Conservation (phyloP, 2,888 invertebrate species). For the Chalcosyrphus nemorum region DNA sequence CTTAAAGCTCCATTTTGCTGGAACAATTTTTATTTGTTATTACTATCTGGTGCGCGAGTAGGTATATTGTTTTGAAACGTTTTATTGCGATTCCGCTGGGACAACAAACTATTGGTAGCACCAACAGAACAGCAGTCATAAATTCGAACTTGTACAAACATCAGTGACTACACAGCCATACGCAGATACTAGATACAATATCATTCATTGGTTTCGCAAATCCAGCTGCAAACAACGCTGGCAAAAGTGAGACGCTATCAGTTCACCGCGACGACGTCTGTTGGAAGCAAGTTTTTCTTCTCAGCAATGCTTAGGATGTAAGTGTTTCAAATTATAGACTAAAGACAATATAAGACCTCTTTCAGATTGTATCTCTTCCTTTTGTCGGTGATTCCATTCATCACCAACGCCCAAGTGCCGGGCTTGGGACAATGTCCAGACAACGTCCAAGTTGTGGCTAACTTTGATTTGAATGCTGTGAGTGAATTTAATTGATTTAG, state of each 20-base stretch:
- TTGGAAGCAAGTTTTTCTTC: not conserved
- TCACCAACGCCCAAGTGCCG: conserved; percentile 83
- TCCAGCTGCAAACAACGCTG: not conserved
- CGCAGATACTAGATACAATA: not conserved
- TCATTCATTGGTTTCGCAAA: not conserved
- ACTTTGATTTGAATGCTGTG: conserved; percentile 82
- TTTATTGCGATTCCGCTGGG: not conserved
- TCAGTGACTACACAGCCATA: not conserved
- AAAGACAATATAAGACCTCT: not conserved
- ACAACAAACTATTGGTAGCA: not conserved
- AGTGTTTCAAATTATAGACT: not conserved
- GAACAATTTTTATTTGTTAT: not conserved
- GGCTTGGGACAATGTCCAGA: conserved; percentile 85
- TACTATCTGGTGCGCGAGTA: not conserved
- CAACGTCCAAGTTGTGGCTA: conserved; percentile 83
- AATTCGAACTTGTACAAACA: not conserved
- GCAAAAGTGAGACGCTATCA: not conserved
- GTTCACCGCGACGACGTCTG: not conserved
- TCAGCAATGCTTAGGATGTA: conserved; percentile 26
- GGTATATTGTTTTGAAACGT: not conserved
- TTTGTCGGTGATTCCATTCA: conserved; percentile 4
- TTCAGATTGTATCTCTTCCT: conserved; percentile 15
- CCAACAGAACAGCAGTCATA: not conserved
- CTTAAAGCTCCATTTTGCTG: not conserved
- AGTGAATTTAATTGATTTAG: conserved; percentile 32